Percentiles rank a stretch among this genome's conserved stretches.
Evolutionary conservation across 1,140 invertebrate genomes (phyloP).

Genomic region (Trypoxylus dichotomus): DNA sequence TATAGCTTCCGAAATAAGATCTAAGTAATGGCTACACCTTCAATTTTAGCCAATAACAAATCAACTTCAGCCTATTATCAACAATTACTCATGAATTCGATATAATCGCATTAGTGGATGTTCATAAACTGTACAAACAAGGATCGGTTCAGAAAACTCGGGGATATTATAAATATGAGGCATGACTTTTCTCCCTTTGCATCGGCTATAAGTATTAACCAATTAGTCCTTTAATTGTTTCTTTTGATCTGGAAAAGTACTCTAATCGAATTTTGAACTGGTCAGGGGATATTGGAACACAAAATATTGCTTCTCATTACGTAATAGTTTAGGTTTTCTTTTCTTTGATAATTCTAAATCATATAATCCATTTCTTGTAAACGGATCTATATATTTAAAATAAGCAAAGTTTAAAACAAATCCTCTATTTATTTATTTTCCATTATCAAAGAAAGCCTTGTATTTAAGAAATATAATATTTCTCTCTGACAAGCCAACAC

Average conservation of each 20-base stretch:
- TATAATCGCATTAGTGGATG: slow-evolving; percentile 45
- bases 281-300: not conserved
- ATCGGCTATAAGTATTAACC: slow-evolving; percentile 1
- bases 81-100: slow-evolving; percentile 47
- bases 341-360: too few species aligned
- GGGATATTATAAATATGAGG: not conserved
- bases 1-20: not conserved
- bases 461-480: too few species aligned
- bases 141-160: slow-evolving; percentile 27
- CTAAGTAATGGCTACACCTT: not conserved
- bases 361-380: too few species aligned
- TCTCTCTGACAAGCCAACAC: too few species aligned
- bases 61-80: slow-evolving; percentile 34
- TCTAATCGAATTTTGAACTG: not conserved
- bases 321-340: not conserved
- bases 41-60: not conserved
- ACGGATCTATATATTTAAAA: too few species aligned
- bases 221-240: not conserved
- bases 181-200: not conserved
- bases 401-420: too few species aligned
- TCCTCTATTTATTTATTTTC: too few species aligned
- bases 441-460: too few species aligned
- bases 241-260: not conserved
- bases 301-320: not conserved
- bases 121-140: slow-evolving; percentile 44